These are phyloP conservation scores for Carassius carassius DNA, from an alignment of 2,113 vertebrate genomes.

Conservation along the genomic window DNA sequence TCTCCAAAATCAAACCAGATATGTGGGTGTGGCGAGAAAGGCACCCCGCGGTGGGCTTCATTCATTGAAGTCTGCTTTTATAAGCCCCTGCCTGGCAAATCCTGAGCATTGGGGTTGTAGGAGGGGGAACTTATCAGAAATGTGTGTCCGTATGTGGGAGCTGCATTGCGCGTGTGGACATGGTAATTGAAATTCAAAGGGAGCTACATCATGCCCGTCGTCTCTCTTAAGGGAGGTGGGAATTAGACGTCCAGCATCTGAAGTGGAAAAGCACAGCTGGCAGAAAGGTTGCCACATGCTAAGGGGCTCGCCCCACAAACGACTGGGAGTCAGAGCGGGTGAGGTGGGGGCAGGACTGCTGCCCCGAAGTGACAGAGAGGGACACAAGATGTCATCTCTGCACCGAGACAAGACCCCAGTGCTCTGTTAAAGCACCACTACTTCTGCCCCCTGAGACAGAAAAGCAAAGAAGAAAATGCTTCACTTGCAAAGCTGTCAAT, in stretches of 20 bases:
- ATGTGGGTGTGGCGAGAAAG: conserved; percentile 46
- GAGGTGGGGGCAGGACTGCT: conserved; percentile 7
- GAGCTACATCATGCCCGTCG: conserved; percentile 75
- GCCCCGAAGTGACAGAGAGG: conserved; percentile 19
- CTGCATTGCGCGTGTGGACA: conserved; percentile 40
- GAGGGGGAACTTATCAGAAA: conserved; percentile 49
- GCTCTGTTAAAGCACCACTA: conserved; percentile 19
- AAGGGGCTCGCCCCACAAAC: conserved; percentile 44
- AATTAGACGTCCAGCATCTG: conserved; percentile 70
- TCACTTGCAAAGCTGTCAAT: conserved; percentile 72
- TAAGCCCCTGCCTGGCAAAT: conserved; percentile 49
- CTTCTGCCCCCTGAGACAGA: conserved; percentile 45
- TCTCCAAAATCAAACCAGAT: conserved; percentile 73
- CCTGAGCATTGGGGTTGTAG: conserved; percentile 33
- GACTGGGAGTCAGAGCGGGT: not conserved
- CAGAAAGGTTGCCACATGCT: conserved; percentile 72
- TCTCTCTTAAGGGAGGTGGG: conserved; percentile 72
- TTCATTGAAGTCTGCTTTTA: conserved; percentile 61
- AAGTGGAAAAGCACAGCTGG: conserved; percentile 74
- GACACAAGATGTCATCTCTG: conserved; percentile 6
- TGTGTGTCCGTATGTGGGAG: not conserved
- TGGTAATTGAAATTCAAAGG: conserved; percentile 77
- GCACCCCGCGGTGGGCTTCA: conserved; percentile 44
- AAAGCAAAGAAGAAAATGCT: conserved; percentile 54
- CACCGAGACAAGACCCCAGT: not conserved